A percentile compares a stretch with the other conserved stretches of the same genome.
phyloP scores from a whole-genome alignment of 2,113 vertebrate genomes.

The Merops nubicus region DNA sequence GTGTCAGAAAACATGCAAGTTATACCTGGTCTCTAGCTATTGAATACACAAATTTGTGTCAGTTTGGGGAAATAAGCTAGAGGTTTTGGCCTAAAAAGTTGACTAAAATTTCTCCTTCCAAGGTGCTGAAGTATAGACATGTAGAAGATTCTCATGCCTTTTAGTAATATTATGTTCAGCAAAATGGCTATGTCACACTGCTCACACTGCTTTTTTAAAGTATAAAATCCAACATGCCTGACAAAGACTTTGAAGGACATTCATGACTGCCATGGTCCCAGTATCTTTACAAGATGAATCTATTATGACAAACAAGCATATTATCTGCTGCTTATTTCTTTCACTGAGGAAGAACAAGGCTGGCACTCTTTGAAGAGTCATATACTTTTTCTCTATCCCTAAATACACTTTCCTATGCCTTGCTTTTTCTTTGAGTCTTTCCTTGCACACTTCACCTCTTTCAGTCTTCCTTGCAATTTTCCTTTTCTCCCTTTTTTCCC shows the following conservation, averaged over 20 bases:
- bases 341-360: background rate
- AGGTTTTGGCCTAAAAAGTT: background rate
- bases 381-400: background rate
- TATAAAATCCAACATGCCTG: background rate
- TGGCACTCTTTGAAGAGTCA: background rate
- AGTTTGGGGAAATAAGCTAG: background rate
- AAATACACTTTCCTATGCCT: background rate
- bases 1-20: background rate
- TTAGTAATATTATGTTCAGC: background rate
- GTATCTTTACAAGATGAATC: background rate
- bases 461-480: background rate
- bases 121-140: background rate
- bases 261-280: background rate
- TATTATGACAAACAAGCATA: accelerated
- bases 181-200: background rate
- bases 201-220: background rate
- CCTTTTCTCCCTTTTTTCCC: background rate
- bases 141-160: background rate
- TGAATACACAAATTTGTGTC: background rate
- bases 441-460: background rate
- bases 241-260: background rate
- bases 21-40: background rate
- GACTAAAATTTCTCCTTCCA: background rate
- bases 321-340: background rate
- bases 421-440: background rate